Evolutionary conservation across 2,797 vertebrate species (phyloP).

Genomic region (Tokudaia tokunoshimensis): DNA sequence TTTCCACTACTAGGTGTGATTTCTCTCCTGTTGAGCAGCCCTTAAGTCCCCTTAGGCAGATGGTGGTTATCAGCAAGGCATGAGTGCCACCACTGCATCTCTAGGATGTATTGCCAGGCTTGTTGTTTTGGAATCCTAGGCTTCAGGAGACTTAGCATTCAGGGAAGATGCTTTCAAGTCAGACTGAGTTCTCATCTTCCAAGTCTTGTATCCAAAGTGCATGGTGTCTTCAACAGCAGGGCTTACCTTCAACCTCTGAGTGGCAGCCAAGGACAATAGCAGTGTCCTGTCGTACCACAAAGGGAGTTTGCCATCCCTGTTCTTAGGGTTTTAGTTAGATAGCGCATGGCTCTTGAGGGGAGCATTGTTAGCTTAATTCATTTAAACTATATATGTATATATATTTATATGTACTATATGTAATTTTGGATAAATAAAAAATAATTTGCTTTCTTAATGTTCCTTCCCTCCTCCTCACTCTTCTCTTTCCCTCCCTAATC

Average conservation of each 20-base stretch:
- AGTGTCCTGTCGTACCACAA: background rate
- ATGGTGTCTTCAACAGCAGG: background rate
- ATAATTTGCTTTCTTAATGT: background rate
- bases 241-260: background rate
- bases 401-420: background rate
- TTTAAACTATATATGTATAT: background rate
- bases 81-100: background rate
- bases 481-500: background rate
- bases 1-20: background rate
- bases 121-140: background rate
- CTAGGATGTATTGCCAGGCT: background rate
- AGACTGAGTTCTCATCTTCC: background rate
- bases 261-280: background rate
- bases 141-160: background rate
- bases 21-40: background rate
- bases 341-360: background rate
- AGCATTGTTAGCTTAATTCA: background rate
- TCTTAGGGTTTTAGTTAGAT: background rate
- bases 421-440: background rate
- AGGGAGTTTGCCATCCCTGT: background rate
- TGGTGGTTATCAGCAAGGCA: background rate
- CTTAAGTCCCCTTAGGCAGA: background rate
- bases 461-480: background rate
- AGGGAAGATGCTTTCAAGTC: background rate
- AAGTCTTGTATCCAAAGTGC: background rate